A percentile compares a stretch with the other conserved stretches of the same genome.
Conservation (phyloP, 2,113 vertebrate genomes). For the Dissostichus mawsoni region DNA sequence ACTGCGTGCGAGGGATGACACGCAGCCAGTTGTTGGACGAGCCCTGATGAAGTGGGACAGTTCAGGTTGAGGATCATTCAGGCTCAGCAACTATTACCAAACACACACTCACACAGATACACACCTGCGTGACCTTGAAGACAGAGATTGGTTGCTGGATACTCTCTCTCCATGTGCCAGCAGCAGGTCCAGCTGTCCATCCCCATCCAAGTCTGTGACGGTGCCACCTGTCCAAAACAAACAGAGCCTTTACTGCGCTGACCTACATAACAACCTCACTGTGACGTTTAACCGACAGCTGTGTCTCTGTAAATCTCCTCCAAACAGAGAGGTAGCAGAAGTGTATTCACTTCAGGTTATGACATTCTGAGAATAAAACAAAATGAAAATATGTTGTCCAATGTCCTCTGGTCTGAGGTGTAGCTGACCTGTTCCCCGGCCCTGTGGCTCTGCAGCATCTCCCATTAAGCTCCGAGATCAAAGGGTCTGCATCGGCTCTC, state of each 20-base stretch:
- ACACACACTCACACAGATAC: slow-evolving; percentile 33
- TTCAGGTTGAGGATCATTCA: rapidly evolving
- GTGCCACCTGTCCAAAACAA: slow-evolving; percentile 86
- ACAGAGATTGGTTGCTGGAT: slow-evolving; percentile 92
- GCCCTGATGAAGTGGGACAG: slow-evolving; percentile 80
- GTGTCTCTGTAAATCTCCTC: slow-evolving; percentile 13
- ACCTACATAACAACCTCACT: background rate
- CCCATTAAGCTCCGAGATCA: slow-evolving; percentile 90
- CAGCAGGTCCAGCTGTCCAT: slow-evolving; percentile 93
- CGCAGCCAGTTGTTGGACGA: slow-evolving; percentile 92
- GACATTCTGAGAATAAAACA: background rate
- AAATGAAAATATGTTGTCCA: background rate
- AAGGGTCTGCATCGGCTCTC: slow-evolving; percentile 86
- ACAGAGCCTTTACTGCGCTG: slow-evolving; percentile 1
- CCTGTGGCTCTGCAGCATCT: slow-evolving; percentile 91
- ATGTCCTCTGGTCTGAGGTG: background rate
- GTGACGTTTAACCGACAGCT: slow-evolving; percentile 7
- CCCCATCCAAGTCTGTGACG: slow-evolving; percentile 92
- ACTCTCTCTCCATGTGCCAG: slow-evolving; percentile 93
- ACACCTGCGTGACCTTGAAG: slow-evolving; percentile 90
- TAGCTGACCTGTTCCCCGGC: slow-evolving; percentile 90
- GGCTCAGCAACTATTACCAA: background rate
- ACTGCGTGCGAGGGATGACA: slow-evolving; percentile 90
- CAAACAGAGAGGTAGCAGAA: background rate
- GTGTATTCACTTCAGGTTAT: background rate